Base-by-base conservation (phyloP, 1,140 invertebrate genomes). In the Caerostris extrusa region DNA sequence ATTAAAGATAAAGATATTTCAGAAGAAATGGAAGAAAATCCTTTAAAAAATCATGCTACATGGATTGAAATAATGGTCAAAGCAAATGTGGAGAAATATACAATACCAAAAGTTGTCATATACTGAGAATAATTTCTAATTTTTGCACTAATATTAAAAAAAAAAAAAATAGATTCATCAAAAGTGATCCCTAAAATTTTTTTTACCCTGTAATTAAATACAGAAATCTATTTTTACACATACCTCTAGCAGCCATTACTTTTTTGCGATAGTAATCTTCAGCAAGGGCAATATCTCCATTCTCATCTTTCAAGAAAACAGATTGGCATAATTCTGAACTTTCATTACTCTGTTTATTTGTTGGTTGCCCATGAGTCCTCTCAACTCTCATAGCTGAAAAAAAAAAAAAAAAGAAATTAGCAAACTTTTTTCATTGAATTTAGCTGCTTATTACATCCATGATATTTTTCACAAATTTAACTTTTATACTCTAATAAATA, bases 211-310 rank as follows among this genome's bases (percentile, higher is more conserved):
- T n/a, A 67, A 67, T 67, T 67, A 67, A 8, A 64, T 14, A 67
- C 12, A 67, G n/a, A 67, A 67, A 67, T 67, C 64, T 67, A 67
- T 14, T 3, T 4, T 14, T 67, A 67, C 3, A 88, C 34, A 56
- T 71, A 71, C 88, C 88, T 77, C 14, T 77, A 14, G 88, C 67
- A 71, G 88, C 88, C n/a, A 57, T 5, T 57, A 77, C 67, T 90
- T 90, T 90, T n/a, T 90, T 90, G 6, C 55, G 67, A 7, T 77
- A 90, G 19, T 90, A 90, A 58, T 90, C 88, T n/a, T 85, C 83
- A 85, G 83, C 83, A n/a, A 85, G 34, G 19, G n/a, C 34, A 12
- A 8, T 71, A 8, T 71, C 69, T 50, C 69, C n/a, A 71, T 71
- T 71, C 8, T 71, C 3, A 8, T 71, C 19, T 71, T 71, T 8